A percentile compares a stretch with the other conserved stretches of the same genome.
These are phyloP conservation scores for Lasioglossum pauxillum DNA, from an alignment of 2,888 invertebrate species.

Conservation along the genomic window DNA sequence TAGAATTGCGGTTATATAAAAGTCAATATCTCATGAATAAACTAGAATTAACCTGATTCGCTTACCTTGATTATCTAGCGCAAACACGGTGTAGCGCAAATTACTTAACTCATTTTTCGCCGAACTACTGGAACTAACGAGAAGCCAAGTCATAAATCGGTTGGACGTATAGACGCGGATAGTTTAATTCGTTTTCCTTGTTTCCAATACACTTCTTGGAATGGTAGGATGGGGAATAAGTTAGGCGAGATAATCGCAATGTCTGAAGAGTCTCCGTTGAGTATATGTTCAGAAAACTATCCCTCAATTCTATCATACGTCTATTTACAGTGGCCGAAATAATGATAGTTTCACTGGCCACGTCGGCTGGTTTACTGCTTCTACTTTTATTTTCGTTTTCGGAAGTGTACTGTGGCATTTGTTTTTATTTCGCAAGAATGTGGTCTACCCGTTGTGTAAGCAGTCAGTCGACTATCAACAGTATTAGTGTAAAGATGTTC, in stretches of 20 bases:
- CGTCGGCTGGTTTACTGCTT: too few relatives aligned
- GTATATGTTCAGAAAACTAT: neutral
- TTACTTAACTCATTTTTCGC: neutral
- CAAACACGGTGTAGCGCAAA: neutral
- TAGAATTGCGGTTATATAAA: neutral
- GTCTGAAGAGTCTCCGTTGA: neutral
- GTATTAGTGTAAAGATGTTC: too few relatives aligned
- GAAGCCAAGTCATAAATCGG: neutral
- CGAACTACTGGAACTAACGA: neutral
- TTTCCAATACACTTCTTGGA: neutral
- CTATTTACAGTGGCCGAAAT: too few relatives aligned
- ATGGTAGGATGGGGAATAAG: too few relatives aligned
- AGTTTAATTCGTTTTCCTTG: neutral
- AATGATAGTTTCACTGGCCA: too few relatives aligned
- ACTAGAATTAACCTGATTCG: conserved; percentile 2
- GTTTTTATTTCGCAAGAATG: too few relatives aligned
- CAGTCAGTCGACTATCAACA: too few relatives aligned
- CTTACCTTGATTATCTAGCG: neutral
- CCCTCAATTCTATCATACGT: too few relatives aligned
- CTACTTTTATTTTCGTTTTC: too few relatives aligned
- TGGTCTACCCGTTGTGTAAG: too few relatives aligned
- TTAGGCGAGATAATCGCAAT: too few relatives aligned
- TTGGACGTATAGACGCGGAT: neutral
- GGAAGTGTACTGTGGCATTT: too few relatives aligned
- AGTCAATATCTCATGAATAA: neutral